Percentiles rank a stretch among this genome's conserved stretches.
Evolutionary conservation across 1,140 invertebrate species (phyloP).

Genomic region (Aphelenchoides avenae): DNA sequence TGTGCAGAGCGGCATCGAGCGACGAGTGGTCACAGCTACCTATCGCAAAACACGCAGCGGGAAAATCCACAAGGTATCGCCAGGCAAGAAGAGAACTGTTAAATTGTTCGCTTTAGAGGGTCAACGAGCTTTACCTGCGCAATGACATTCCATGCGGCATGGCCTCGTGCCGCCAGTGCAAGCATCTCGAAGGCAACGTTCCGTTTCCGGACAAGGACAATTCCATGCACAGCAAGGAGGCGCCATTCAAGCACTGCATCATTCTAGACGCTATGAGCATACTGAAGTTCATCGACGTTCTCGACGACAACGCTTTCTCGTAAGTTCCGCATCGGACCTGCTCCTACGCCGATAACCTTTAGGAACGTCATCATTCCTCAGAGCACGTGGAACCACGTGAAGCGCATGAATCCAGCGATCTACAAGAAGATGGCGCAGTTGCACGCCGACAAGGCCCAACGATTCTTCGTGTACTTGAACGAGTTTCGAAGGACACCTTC

Average conservation of each 20-base stretch:
- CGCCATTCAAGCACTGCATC: conserved; percentile 16
- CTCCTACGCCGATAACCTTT: conserved; percentile 1
- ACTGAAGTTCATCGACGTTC: conserved; percentile 36
- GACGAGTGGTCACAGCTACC: conserved; percentile 11
- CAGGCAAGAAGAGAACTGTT: conserved; percentile 5
- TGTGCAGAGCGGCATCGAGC: conserved; percentile 16
- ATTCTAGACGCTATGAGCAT: conserved; percentile 29
- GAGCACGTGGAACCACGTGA: conserved; percentile 39
- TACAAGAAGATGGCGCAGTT: conserved; percentile 25
- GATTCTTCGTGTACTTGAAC: conserved; percentile 47
- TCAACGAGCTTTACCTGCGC: conserved; percentile 34
- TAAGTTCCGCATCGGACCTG: neutral
- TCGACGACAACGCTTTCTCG: conserved; percentile 25
- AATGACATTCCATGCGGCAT: conserved; percentile 36
- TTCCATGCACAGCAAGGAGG: conserved; percentile 1
- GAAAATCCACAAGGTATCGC: conserved; percentile 26
- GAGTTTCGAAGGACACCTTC: conserved; percentile 40
- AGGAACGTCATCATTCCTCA: conserved; percentile 41
- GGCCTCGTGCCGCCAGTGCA: conserved; percentile 11
- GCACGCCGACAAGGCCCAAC: conserved; percentile 21
- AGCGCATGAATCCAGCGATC: conserved; percentile 35
- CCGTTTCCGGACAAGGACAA: too few species aligned
- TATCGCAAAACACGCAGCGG: conserved; percentile 24
- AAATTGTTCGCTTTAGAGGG: conserved; percentile 17
- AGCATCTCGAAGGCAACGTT: conserved; percentile 11